A percentile compares a stretch with the other conserved stretches of the same genome.
phyloP scores from a whole-genome alignment of 1,140 invertebrate species.

The Tribolium madens region DNA sequence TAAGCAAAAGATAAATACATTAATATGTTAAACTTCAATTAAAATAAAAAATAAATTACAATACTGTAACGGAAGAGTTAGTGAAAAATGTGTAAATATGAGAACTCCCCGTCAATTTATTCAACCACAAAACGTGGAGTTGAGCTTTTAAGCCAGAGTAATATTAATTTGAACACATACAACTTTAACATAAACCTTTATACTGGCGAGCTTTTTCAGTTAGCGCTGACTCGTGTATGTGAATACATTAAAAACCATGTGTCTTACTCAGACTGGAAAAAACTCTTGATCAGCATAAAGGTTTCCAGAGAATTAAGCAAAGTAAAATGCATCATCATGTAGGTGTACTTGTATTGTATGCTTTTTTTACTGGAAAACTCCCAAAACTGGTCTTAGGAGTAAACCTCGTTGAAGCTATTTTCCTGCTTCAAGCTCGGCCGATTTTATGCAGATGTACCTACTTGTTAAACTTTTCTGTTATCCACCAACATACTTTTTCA shows the following conservation, averaged over 20 bases:
- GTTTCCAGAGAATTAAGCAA: background rate
- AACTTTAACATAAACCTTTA: conserved; percentile 9
- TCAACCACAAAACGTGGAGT: conserved; percentile 1
- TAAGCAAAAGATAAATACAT: background rate
- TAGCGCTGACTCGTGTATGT: background rate
- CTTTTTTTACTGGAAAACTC: background rate
- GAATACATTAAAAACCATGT: conserved; percentile 18
- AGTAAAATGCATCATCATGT: background rate
- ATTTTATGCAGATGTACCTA: conserved; percentile 31
- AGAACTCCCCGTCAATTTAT: conserved; percentile 6
- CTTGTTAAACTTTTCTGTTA: conserved; percentile 8
- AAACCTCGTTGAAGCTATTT: background rate
- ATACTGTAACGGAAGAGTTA: background rate
- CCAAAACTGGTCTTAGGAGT: background rate
- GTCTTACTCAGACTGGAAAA: background rate
- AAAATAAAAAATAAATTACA: background rate
- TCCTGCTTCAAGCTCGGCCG: background rate
- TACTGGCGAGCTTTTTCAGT: background rate
- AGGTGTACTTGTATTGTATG: too few species aligned
- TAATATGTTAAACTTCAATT: background rate
- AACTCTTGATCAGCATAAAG: conserved; percentile 1
- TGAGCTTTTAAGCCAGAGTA: conserved; percentile 11
- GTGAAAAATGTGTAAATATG: background rate
- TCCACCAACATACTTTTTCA: conserved; percentile 12
- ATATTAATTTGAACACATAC: conserved; percentile 17